Conservation (phyloP, 2,888 invertebrate species). For the Ceraclea dissimilis region DNA sequence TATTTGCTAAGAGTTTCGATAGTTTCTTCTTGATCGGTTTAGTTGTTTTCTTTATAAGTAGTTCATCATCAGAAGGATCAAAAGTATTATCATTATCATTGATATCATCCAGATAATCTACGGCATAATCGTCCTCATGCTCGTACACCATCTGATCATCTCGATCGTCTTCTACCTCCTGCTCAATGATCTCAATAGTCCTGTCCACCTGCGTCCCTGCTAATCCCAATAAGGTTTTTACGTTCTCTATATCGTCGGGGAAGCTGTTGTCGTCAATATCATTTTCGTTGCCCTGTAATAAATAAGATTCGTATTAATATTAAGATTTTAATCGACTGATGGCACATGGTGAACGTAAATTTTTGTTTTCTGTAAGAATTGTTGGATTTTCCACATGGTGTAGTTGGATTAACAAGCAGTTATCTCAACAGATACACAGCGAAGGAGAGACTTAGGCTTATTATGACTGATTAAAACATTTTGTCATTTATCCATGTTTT, state of each 20-base stretch:
- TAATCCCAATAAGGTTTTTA: not conserved
- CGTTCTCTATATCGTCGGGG: not conserved
- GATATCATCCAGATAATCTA: not conserved
- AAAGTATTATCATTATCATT: not conserved
- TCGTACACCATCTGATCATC: not conserved
- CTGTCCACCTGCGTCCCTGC: not conserved
- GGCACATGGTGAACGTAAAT: no score
- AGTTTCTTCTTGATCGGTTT: not conserved
- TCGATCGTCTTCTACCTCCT: not conserved
- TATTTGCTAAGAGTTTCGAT: not conserved
- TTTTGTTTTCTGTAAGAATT: no score
- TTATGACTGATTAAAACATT: no score
- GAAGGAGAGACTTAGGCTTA: no score
- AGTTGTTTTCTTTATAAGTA: not conserved
- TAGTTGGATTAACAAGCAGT: no score
- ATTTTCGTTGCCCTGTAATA: not conserved
- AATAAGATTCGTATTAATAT: no score
- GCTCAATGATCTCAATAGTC: not conserved
- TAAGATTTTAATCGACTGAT: no score
- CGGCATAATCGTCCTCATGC: not conserved
- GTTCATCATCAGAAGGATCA: not conserved
- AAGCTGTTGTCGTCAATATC: not conserved
- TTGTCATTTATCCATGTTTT: no score
- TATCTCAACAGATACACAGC: no score
- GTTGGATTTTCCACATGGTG: no score